Evolutionary conservation across 1,140 invertebrate genomes (phyloP).

Genomic region (Dreissena polymorpha): DNA sequence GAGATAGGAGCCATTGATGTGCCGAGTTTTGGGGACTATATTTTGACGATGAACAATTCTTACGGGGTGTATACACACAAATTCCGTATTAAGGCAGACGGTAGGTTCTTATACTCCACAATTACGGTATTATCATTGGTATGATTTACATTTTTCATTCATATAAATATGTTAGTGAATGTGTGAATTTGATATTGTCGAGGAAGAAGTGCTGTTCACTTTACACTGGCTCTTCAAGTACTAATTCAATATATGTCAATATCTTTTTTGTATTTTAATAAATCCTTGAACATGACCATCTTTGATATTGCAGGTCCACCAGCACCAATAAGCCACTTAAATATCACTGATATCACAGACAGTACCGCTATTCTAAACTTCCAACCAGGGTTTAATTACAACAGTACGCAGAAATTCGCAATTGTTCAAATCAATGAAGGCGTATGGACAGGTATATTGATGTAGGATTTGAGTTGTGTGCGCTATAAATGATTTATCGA

Average conservation of each 20-base stretch:
- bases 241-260: no score
- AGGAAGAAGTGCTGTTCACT: no score
- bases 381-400: neutral
- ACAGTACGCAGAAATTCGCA: neutral
- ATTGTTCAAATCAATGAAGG: neutral
- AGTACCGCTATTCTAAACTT: neutral
- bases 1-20: neutral
- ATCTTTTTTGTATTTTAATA: no score
- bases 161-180: no score
- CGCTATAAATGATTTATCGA: no score
- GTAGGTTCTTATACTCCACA: neutral
- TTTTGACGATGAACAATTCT: neutral
- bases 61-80: neutral
- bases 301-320: neutral
- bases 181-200: no score
- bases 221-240: no score
- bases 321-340: neutral
- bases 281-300: no score
- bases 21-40: neutral
- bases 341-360: neutral
- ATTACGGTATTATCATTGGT: no score
- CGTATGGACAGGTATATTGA: neutral
- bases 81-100: neutral
- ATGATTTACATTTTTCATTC: no score
- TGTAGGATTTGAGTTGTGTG: no score